Evolutionary conservation across 2,797 vertebrate species (phyloP), one percentile per base, ranked within the genome.

Genomic region (Ataeniobius toweri): DNA sequence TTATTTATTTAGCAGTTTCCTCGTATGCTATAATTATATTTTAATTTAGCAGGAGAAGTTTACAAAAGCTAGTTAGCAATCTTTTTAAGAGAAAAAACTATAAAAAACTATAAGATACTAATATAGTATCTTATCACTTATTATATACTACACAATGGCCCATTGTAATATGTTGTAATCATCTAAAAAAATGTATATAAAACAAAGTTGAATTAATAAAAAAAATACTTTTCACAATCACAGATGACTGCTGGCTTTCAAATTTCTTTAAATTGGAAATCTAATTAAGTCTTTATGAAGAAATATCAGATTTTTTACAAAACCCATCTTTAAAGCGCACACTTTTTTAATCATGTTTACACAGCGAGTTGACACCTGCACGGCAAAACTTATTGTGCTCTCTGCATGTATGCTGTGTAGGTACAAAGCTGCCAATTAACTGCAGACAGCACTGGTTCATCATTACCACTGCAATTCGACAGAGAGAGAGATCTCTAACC

Each of bases 401-500:
- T 46, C 22, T 1, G 44, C 76, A 68, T 69, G 16, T 68, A 0
- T 44, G 36, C 71, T 31, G 69, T 44, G 50, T 46, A 48, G 63
- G 73, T 44, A 59, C 63, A 83, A 80, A 85, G 46, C 83, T 81
- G 71, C 81, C 77, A 90, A 87, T 90, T 86, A 90, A 58, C 72
- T 39, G 48, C 81, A 79, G 80, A 80, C 77, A 78, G 48, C 76
- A 80, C 74, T 77, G 70, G 88, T 83, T 89, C 85, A 85, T 90
- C 79, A 87, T 90, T 86, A 74, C 89, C 90, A 81, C 71, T 20
- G 46, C 3, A 39, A 78, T 77, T 59, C 58, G 63, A 79, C 77
- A 74, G 51, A 81, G 77, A 74, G 63, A 82, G 77, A 28, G 78
- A 88, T 91, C 78, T 87, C 82, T 89, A 79, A 85, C 87, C 85